phyloP scores from a whole-genome alignment of 1,140 invertebrate genomes.

The Triops longicaudatus region DNA sequence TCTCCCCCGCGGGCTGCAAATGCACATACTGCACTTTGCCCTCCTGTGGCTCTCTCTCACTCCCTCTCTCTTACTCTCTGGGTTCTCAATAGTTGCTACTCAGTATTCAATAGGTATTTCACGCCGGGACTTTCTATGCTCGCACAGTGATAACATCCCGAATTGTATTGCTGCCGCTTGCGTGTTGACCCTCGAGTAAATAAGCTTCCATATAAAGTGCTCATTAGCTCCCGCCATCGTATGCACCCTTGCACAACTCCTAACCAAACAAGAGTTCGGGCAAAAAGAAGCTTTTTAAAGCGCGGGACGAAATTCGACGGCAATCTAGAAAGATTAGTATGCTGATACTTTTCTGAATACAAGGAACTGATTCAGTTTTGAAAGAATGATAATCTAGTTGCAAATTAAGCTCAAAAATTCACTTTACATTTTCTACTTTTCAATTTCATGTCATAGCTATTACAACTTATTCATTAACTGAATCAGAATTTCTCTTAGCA shows the following conservation, averaged over 20 bases:
- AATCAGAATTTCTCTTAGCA: too few species aligned
- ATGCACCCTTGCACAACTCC: neutral
- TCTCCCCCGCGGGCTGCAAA: neutral
- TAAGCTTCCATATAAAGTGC: constrained; percentile 15
- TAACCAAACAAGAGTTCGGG: neutral
- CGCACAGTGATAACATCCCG: neutral
- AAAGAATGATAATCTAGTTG: too few species aligned
- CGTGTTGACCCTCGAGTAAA: constrained; percentile 10
- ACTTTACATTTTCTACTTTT: too few species aligned
- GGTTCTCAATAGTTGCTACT: neutral
- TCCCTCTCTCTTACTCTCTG: neutral
- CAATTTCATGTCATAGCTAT: too few species aligned
- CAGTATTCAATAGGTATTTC: constrained; percentile 15
- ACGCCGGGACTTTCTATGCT: neutral
- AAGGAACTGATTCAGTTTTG: too few species aligned
- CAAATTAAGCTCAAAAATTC: too few species aligned
- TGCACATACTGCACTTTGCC: constrained; percentile 1
- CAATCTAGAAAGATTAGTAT: too few species aligned
- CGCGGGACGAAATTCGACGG: too few species aligned
- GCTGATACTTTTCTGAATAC: too few species aligned
- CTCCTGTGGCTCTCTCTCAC: neutral
- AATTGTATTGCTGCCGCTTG: neutral
- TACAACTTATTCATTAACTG: too few species aligned
- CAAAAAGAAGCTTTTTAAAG: neutral
- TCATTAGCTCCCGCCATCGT: neutral